These are phyloP conservation scores for Rhinichthys osculus DNA, from an alignment of 2,797 vertebrate genomes.

Conservation along the genomic window DNA sequence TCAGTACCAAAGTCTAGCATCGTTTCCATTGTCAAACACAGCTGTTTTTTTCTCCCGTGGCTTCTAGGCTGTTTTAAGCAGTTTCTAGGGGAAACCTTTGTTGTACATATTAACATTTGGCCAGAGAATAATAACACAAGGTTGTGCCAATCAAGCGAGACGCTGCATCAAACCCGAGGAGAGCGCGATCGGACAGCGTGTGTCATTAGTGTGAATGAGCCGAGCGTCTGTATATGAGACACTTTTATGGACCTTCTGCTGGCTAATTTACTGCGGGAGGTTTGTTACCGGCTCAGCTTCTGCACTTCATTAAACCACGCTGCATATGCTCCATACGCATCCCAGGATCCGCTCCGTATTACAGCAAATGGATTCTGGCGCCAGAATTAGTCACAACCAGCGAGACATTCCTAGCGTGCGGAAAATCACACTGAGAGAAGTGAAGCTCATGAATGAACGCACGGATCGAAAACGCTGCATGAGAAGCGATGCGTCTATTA, in stretches of 20 bases:
- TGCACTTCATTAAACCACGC: constrained; percentile 47
- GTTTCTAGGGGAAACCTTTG: background rate
- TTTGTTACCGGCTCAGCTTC: constrained; percentile 32
- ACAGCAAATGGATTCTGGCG: constrained; percentile 25
- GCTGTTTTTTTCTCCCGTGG: too few relatives aligned
- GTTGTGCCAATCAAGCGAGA: background rate
- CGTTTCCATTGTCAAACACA: background rate
- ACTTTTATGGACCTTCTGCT: constrained; percentile 24
- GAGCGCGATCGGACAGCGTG: background rate
- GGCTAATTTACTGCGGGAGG: constrained; percentile 30
- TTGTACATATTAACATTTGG: background rate
- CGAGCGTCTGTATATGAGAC: constrained; percentile 2
- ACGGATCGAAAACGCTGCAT: background rate
- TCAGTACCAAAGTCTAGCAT: background rate
- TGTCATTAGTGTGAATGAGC: constrained; percentile 27
- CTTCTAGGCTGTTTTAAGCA: background rate
- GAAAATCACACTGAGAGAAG: background rate
- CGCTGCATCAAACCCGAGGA: background rate
- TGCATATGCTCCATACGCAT: constrained; percentile 24
- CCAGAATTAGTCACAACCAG: constrained; percentile 24
- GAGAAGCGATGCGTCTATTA: background rate
- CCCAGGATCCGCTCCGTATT: constrained; percentile 15
- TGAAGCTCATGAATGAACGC: background rate
- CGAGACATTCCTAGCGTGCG: background rate
- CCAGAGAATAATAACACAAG: background rate